These are phyloP conservation scores for Shargacucullia verbasci DNA, from an alignment of 2,888 invertebrate genomes.

Conservation along the genomic window DNA sequence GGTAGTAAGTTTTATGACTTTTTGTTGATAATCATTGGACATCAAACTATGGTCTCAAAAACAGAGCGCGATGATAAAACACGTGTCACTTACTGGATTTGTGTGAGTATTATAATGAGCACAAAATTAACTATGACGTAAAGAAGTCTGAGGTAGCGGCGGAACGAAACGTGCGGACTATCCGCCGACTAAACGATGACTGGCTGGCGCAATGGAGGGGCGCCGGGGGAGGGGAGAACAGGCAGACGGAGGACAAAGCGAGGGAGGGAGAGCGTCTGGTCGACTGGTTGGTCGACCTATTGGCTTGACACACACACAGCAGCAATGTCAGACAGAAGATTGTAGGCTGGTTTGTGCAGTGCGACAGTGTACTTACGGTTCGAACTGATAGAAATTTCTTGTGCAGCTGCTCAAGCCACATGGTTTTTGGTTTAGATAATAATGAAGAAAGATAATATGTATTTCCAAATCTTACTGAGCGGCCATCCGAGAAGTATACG, in stretches of 20 bases:
- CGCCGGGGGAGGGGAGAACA: slow-evolving; percentile 67
- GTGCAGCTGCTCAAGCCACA: slow-evolving; percentile 16
- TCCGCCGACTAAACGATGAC: slow-evolving; percentile 77
- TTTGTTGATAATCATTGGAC: slow-evolving; percentile 54
- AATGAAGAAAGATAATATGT: slow-evolving; percentile 29
- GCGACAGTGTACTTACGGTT: slow-evolving; percentile 58
- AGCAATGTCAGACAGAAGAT: slow-evolving; percentile 78
- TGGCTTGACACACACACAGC: slow-evolving; percentile 80
- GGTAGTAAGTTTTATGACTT: slow-evolving; percentile 75
- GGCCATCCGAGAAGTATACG: slow-evolving; percentile 68
- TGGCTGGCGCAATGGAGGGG: slow-evolving; percentile 78
- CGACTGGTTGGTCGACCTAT: slow-evolving; percentile 88
- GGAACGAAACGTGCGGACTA: slow-evolving; percentile 62
- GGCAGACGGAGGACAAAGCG: slow-evolving; percentile 80
- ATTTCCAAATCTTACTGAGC: slow-evolving; percentile 38
- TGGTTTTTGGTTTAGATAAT: slow-evolving; percentile 14
- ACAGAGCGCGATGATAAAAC: slow-evolving; percentile 60
- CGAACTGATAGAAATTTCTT: slow-evolving; percentile 50
- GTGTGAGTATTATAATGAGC: slow-evolving; percentile 73
- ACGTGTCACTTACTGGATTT: slow-evolving; percentile 75
- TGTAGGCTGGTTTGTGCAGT: slow-evolving; percentile 77
- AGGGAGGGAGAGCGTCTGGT: slow-evolving; percentile 86
- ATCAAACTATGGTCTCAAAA: slow-evolving; percentile 52
- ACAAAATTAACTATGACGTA: slow-evolving; percentile 85
- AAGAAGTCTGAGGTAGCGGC: slow-evolving; percentile 66